Evolutionary conservation across 2,797 vertebrate species (phyloP).

Genomic region (Chrosomus eos): DNA sequence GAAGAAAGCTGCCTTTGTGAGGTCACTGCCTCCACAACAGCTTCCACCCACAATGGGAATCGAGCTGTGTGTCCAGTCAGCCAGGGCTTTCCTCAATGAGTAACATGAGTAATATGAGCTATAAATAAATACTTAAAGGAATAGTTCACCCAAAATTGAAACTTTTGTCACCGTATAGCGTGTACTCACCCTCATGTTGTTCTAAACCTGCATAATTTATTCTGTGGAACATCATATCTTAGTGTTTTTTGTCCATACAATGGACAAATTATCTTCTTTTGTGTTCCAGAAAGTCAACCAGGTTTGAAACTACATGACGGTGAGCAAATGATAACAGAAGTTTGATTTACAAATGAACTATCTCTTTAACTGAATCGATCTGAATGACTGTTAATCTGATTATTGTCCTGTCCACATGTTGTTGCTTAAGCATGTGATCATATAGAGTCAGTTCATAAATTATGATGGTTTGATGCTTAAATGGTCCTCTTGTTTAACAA

Average conservation of each 20-base stretch:
- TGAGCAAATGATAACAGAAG: background rate
- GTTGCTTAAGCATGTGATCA: background rate
- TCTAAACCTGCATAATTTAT: background rate
- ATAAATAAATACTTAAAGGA: background rate
- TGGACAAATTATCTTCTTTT: background rate
- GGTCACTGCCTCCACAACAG: conserved; percentile 81
- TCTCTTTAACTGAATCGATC: background rate
- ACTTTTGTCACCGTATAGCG: background rate
- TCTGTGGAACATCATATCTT: background rate
- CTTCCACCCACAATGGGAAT: conserved; percentile 65
- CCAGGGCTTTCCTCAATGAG: background rate
- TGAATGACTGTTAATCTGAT: background rate
- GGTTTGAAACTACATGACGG: background rate
- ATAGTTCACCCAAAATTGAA: background rate
- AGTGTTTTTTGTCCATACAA: too few relatives aligned
- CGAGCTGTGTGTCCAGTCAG: conserved; percentile 17
- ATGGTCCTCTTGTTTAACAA: background rate
- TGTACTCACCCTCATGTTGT: background rate
- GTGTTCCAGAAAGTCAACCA: background rate
- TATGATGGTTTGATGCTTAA: background rate
- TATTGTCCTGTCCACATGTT: background rate
- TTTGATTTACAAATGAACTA: too few relatives aligned
- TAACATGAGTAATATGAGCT: background rate
- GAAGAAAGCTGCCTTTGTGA: conserved; percentile 80
- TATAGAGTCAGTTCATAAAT: background rate